phyloP scores from a whole-genome alignment of 2,113 vertebrate genomes.

The Poecilia latipinna region DNA sequence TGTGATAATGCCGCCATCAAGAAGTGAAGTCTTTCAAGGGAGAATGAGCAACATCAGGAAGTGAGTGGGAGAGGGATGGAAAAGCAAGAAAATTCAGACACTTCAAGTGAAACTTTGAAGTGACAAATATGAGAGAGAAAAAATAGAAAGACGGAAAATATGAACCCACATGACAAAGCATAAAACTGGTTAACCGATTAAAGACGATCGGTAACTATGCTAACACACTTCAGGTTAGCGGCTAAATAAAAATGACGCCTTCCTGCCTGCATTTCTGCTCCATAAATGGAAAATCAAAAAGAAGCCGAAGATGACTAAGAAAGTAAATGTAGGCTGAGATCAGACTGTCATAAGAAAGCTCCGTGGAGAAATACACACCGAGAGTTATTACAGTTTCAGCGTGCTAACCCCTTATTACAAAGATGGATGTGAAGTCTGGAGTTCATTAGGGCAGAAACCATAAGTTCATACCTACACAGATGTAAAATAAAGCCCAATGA shows the following conservation, averaged over 20 bases:
- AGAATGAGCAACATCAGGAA: constrained; percentile 47
- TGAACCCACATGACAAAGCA: not conserved
- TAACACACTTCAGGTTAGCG: not conserved
- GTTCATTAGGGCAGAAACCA: constrained; percentile 2
- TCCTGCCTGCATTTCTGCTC: not conserved
- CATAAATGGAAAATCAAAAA: not conserved
- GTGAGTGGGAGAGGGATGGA: constrained; percentile 12
- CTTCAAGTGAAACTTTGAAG: constrained; percentile 5
- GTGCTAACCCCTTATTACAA: not conserved
- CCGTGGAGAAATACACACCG: not conserved
- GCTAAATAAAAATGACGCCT: not conserved
- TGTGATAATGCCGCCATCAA: constrained; percentile 50
- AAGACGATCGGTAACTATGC: not conserved
- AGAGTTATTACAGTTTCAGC: not conserved
- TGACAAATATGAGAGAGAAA: not conserved
- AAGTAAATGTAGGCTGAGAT: constrained; percentile 7
- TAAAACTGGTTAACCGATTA: not conserved
- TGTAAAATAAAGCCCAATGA: not conserved
- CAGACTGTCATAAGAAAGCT: not conserved
- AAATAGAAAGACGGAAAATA: not conserved
- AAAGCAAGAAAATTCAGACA: constrained; percentile 4
- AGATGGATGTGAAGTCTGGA: not conserved
- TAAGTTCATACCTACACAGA: not conserved
- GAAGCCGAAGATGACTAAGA: not conserved
- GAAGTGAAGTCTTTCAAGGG: constrained; percentile 59